These are phyloP conservation scores for Phortica magna DNA, from an alignment of 2,888 invertebrate species.

Conservation along the genomic window DNA sequence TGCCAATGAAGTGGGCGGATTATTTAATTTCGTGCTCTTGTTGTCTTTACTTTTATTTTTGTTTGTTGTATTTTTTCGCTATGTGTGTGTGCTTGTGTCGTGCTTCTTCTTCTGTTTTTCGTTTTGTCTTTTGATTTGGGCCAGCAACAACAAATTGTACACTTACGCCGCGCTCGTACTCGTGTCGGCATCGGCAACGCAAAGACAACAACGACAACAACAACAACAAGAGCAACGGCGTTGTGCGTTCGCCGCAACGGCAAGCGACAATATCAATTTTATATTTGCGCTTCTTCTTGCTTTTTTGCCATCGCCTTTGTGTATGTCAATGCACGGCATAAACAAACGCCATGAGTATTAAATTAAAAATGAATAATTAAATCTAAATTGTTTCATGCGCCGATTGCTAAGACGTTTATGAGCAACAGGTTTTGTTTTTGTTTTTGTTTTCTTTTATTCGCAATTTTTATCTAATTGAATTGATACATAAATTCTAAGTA, in stretches of 20 bases:
- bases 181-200: neutral
- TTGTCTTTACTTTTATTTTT: neutral
- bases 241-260: no score
- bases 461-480: conserved; percentile 8
- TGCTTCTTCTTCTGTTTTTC: neutral
- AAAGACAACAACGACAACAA: no score
- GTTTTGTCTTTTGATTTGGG: conserved; percentile 1
- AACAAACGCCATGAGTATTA: neutral
- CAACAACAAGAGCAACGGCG: no score
- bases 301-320: neutral
- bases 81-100: neutral
- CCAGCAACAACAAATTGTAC: neutral
- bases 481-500: conserved; percentile 6
- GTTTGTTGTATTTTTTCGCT: neutral
- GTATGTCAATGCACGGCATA: neutral
- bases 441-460: no score
- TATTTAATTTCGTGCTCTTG: conserved; percentile 7
- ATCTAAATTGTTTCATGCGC: neutral
- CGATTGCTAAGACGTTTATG: neutral
- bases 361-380: conserved; percentile 15
- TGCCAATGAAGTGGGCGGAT: conserved; percentile 26
- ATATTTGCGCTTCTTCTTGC: neutral
- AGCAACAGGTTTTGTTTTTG: conserved; percentile 3
- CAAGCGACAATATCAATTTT: no score
- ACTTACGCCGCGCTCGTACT: neutral